A percentile compares a stretch with the other conserved stretches of the same genome.
These are phyloP conservation scores for Bombus sylvicola DNA, from an alignment of 1,140 invertebrate genomes.

Conservation along the genomic window DNA sequence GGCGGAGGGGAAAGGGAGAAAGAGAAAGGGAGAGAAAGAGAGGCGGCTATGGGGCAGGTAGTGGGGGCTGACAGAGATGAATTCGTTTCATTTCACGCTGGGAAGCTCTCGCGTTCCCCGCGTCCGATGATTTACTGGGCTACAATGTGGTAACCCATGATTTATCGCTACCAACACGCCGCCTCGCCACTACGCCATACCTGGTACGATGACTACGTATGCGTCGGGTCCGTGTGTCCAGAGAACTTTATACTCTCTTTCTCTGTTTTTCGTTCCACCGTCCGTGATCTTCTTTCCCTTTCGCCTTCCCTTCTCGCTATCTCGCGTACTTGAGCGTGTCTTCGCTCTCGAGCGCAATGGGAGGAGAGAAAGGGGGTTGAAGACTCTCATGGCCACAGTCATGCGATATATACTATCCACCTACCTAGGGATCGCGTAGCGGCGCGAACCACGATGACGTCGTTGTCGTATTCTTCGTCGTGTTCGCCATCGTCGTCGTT, in stretches of 20 bases:
- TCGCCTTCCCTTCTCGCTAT: constrained; percentile 41
- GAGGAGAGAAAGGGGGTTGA: constrained; percentile 63
- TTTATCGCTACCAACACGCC: constrained; percentile 84
- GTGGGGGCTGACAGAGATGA: constrained; percentile 83
- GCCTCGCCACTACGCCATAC: constrained; percentile 78
- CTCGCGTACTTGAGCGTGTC: constrained; percentile 57
- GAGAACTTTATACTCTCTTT: constrained; percentile 70
- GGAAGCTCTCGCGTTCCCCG: constrained; percentile 84
- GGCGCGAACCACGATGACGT: constrained; percentile 45
- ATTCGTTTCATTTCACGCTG: constrained; percentile 85
- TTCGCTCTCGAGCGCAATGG: constrained; percentile 42
- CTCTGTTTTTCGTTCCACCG: constrained; percentile 54
- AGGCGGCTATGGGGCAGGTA: constrained; percentile 71
- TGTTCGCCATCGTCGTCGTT: constrained; percentile 11
- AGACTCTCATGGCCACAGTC: constrained; percentile 62
- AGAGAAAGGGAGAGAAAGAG: constrained; percentile 63
- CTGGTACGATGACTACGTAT: constrained; percentile 75
- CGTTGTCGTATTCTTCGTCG: constrained; percentile 22
- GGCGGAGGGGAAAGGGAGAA: constrained; percentile 66
- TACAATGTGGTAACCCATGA: constrained; percentile 88
- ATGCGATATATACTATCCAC: constrained; percentile 45
- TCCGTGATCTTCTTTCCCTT: constrained; percentile 29
- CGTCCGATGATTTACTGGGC: constrained; percentile 86
- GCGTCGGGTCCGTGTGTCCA: constrained; percentile 76
- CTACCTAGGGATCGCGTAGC: constrained; percentile 42